Percentiles rank a stretch among this genome's conserved stretches.
phyloP scores from a whole-genome alignment of 2,888 invertebrate genomes.

The Drosophila mettleri region DNA sequence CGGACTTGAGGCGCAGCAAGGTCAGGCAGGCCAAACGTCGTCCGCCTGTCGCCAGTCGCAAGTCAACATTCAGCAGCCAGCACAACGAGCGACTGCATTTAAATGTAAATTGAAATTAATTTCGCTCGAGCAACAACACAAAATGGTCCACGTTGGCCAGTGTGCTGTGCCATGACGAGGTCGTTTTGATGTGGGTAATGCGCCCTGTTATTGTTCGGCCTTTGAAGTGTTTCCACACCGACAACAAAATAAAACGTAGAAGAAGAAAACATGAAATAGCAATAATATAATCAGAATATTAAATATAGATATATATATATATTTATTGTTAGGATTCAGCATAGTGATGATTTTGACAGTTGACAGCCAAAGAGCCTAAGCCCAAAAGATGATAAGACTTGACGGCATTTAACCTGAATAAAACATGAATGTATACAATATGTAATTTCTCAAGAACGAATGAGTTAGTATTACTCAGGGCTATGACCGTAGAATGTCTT shows the following conservation, averaged over 20 bases:
- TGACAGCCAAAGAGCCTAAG: conserved; percentile 47
- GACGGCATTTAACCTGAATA: conserved; percentile 1
- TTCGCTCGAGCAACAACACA: conserved; percentile 56
- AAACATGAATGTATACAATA: conserved; percentile 1
- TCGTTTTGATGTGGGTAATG: conserved; percentile 70
- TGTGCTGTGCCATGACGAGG: conserved; percentile 49
- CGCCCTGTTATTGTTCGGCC: conserved; percentile 40
- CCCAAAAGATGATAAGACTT: not conserved
- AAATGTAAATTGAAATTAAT: conserved; percentile 80
- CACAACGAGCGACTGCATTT: conserved; percentile 69
- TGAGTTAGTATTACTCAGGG: not conserved
- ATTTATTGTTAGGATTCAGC: conserved; percentile 14
- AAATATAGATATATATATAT: not conserved
- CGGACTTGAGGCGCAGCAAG: conserved; percentile 58
- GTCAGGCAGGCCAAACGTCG: conserved; percentile 66
- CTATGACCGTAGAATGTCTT: not conserved
- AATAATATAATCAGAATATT: conserved; percentile 10
- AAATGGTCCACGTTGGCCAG: conserved; percentile 53
- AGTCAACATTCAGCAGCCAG: conserved; percentile 36
- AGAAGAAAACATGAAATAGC: not conserved
- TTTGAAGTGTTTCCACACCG: conserved; percentile 52
- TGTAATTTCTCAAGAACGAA: not conserved
- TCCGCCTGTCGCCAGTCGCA: conserved; percentile 41
- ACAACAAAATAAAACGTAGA: not conserved
- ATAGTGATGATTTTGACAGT: conserved; percentile 63